These are phyloP conservation scores for Venusia cambrica DNA, from an alignment of 2,888 invertebrate species.

Conservation along the genomic window DNA sequence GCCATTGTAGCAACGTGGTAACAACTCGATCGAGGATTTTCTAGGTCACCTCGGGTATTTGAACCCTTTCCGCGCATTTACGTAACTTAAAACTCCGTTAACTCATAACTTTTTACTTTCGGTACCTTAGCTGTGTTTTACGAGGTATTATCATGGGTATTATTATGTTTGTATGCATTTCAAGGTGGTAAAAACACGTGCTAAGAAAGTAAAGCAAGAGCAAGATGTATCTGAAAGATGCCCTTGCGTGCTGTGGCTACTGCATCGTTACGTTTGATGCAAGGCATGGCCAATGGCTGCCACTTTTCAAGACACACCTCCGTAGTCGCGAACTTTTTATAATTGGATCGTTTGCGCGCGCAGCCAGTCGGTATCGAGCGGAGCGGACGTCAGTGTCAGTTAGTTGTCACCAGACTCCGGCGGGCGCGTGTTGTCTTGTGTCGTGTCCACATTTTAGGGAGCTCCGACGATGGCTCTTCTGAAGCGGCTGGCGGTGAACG, in stretches of 20 bases:
- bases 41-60: constrained; percentile 38
- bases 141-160: no score
- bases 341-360: constrained; percentile 74
- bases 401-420: constrained; percentile 51
- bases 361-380: constrained; percentile 66
- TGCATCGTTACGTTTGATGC: constrained; percentile 25
- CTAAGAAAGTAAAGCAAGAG: constrained; percentile 18
- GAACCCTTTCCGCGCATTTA: constrained; percentile 36
- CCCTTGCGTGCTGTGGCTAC: constrained; percentile 32
- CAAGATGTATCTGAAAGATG: constrained; percentile 13
- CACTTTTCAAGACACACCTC: constrained; percentile 66
- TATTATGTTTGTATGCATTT: no score
- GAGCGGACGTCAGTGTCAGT: constrained; percentile 39
- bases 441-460: constrained; percentile 43
- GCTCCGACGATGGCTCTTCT: constrained; percentile 70
- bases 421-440: constrained; percentile 57
- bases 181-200: constrained; percentile 20
- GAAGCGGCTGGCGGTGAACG: constrained; percentile 61
- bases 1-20: no score
- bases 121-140: no score
- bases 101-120: no score
- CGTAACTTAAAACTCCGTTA: constrained; percentile 34
- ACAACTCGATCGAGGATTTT: constrained; percentile 20
- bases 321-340: constrained; percentile 57
- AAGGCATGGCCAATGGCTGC: constrained; percentile 51